A percentile compares a stretch with the other conserved stretches of the same genome.
Conservation (phyloP, 1,140 invertebrate species). For the Acromyrmex heyeri region DNA sequence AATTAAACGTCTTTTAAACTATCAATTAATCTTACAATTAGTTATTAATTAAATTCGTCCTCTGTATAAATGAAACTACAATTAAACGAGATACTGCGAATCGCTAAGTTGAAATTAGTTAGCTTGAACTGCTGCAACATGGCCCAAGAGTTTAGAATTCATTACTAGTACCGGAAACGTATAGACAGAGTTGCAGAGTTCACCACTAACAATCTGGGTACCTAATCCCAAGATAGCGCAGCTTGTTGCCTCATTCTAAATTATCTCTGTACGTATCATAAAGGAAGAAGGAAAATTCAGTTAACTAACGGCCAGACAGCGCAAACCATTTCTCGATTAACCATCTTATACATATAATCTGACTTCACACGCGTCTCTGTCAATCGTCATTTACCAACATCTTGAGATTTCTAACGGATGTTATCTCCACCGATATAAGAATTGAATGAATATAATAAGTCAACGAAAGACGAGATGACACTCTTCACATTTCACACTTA, state of each 20-base stretch:
- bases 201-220: not conserved
- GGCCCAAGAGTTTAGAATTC: constrained; percentile 59
- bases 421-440: not conserved
- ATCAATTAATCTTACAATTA: not conserved
- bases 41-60: constrained; percentile 37
- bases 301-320: constrained; percentile 12
- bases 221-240: constrained; percentile 31
- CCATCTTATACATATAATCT: constrained; percentile 4
- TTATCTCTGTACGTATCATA: constrained; percentile 10
- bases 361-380: not conserved
- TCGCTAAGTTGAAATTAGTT: constrained; percentile 49
- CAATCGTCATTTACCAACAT: not conserved
- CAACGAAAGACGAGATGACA: constrained; percentile 9
- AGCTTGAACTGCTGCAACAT: constrained; percentile 59
- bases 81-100: constrained; percentile 18
- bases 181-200: constrained; percentile 9
- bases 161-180: constrained; percentile 51
- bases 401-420: constrained; percentile 41
- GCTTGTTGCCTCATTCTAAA: not conserved
- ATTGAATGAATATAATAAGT: constrained; percentile 29
- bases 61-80: not conserved
- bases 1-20: not conserved
- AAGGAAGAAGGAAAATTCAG: constrained; percentile 28
- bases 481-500: constrained; percentile 14
- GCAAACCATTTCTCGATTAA: constrained; percentile 36